These are phyloP conservation scores for Pycnomerus fuliginosus DNA, from an alignment of 2,888 invertebrate genomes.

Conservation along the genomic window DNA sequence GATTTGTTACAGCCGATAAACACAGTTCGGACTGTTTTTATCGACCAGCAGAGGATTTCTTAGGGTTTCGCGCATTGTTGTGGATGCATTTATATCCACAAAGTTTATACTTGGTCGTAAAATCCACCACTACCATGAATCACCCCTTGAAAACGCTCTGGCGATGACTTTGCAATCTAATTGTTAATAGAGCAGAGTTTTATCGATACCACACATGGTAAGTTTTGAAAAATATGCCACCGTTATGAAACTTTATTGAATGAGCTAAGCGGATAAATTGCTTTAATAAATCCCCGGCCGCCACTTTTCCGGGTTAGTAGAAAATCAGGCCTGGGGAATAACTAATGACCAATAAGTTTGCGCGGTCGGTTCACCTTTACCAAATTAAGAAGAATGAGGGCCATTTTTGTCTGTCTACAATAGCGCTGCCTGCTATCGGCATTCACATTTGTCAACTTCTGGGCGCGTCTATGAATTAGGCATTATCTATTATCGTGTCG, in stretches of 20 bases:
- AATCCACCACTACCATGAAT: too few relatives aligned
- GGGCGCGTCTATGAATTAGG: slow-evolving; percentile 37
- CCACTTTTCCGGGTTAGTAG: slow-evolving; percentile 28
- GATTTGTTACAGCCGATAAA: slow-evolving; percentile 52
- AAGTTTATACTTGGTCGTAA: too few relatives aligned
- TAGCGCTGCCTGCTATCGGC: slow-evolving; percentile 43
- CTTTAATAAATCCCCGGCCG: slow-evolving; percentile 20
- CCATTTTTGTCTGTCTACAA: slow-evolving; percentile 40
- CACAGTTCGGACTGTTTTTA: slow-evolving; percentile 46
- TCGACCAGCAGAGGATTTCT: too few relatives aligned
- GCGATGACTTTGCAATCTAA: too few relatives aligned
- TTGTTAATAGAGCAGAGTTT: too few relatives aligned
- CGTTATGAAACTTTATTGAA: slow-evolving; percentile 23
- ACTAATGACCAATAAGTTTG: slow-evolving; percentile 23
- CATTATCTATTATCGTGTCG: too few relatives aligned
- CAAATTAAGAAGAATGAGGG: slow-evolving; percentile 40
- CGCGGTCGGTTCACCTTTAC: slow-evolving; percentile 4
- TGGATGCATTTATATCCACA: too few relatives aligned
- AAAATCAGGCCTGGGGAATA: slow-evolving; percentile 26
- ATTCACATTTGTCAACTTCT: slow-evolving; percentile 42
- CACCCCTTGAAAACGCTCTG: too few relatives aligned
- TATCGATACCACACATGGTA: too few relatives aligned
- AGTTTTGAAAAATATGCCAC: too few relatives aligned
- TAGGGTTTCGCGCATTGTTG: too few relatives aligned
- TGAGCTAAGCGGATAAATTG: slow-evolving; percentile 20